Percentiles rank a stretch among this genome's conserved stretches.
These are phyloP conservation scores for Synanthedon formicaeformis DNA, from an alignment of 2,888 invertebrate species.

Conservation along the genomic window DNA sequence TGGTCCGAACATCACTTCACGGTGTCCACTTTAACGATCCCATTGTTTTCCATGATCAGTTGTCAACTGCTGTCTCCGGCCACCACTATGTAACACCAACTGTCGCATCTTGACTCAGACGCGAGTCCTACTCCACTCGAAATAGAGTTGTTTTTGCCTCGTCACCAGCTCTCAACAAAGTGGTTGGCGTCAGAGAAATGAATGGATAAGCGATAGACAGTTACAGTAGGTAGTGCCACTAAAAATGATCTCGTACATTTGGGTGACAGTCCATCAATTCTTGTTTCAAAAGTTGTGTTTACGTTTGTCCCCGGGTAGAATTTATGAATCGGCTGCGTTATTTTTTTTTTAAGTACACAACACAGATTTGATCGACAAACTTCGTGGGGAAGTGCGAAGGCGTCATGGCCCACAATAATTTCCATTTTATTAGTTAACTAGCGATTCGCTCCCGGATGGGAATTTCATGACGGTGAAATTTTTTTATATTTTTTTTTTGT, in stretches of 20 bases:
- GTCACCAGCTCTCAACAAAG: slow-evolving; percentile 3
- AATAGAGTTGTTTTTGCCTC: slow-evolving; percentile 19
- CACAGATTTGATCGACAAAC: too few relatives aligned
- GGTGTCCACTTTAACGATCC: slow-evolving; percentile 60
- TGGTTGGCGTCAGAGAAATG: slow-evolving; percentile 34
- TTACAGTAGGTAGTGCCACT: slow-evolving; percentile 45
- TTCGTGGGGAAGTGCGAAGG: too few relatives aligned
- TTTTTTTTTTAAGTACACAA: too few relatives aligned
- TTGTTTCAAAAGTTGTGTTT: slow-evolving; percentile 19
- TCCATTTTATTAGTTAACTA: too few relatives aligned
- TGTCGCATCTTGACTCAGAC: slow-evolving; percentile 4
- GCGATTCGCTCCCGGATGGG: too few relatives aligned
- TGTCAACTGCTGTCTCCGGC: slow-evolving; percentile 45
- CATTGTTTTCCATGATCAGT: slow-evolving; percentile 58
- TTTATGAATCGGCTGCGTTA: background rate
- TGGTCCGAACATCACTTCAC: slow-evolving; percentile 55
- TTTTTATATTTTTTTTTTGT: too few relatives aligned
- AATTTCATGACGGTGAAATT: too few relatives aligned
- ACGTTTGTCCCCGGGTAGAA: background rate
- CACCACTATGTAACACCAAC: slow-evolving; percentile 12
- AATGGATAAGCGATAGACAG: slow-evolving; percentile 45
- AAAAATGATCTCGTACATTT: slow-evolving; percentile 49
- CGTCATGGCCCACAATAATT: too few relatives aligned
- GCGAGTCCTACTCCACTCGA: slow-evolving; percentile 11
- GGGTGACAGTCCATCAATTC: slow-evolving; percentile 58